Percentiles rank a stretch among this genome's conserved stretches.
Conservation (phyloP, 1,140 invertebrate genomes). For the Apis cerana region DNA sequence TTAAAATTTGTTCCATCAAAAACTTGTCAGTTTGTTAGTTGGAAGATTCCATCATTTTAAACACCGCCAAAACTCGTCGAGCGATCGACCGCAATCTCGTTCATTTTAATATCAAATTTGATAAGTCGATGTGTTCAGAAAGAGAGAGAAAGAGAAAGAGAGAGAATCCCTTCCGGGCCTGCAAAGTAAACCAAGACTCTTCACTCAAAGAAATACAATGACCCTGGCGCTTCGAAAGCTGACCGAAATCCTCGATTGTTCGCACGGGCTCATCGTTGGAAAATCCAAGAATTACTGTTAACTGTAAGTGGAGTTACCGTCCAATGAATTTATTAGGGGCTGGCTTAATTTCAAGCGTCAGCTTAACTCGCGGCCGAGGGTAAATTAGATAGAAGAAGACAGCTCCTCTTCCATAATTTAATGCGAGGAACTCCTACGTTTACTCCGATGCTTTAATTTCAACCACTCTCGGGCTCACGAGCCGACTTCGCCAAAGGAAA, state of each 20-base stretch:
- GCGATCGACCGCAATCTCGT: background rate
- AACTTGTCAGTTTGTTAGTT: too few species aligned
- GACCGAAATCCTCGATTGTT: slow-evolving; percentile 26
- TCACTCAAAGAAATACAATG: slow-evolving; percentile 8
- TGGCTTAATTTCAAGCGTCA: slow-evolving; percentile 43
- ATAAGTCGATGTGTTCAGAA: slow-evolving; percentile 1
- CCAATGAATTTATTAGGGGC: slow-evolving; percentile 43
- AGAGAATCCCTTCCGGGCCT: too few species aligned
- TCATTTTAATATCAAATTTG: slow-evolving; percentile 32
- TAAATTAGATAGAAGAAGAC: slow-evolving; percentile 43
- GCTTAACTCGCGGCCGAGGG: slow-evolving; percentile 34
- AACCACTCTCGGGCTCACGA: background rate
- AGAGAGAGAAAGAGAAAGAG: too few species aligned
- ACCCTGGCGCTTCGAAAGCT: background rate
- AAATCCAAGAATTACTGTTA: slow-evolving; percentile 42
- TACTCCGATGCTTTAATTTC: slow-evolving; percentile 41
- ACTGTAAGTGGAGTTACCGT: slow-evolving; percentile 31
- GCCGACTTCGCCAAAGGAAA: background rate
- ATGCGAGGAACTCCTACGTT: slow-evolving; percentile 31
- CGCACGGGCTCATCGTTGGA: background rate
- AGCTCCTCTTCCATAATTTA: slow-evolving; percentile 37
- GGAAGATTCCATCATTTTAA: background rate
- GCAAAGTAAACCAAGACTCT: slow-evolving; percentile 32
- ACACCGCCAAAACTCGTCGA: background rate
- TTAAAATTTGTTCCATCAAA: too few species aligned